Evolutionary conservation across 1,140 invertebrate species (phyloP), one percentile per base, ranked within the genome.

Genomic region (Phthorimaea operculella): DNA sequence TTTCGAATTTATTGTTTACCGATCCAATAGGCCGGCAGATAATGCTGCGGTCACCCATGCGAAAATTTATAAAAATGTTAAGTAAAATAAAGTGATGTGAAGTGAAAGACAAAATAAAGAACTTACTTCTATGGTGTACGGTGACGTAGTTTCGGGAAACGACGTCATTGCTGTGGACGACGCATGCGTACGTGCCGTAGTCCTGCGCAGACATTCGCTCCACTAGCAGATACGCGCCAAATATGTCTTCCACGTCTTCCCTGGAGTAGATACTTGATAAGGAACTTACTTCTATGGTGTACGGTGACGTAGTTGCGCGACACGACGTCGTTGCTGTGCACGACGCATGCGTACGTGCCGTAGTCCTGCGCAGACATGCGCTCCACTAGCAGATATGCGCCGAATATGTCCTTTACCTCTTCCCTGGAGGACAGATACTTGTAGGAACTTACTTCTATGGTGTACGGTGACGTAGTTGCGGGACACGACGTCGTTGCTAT

Each of bases 171-270:
- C 80, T 85, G 62, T 78, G 78, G 14, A 83, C 76, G 7, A 76
- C 73, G 63, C 92, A 93, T 58, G 87, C 85, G 73, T 92, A 93
- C 51, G 88, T 86, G 15, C 90, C 90, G 70, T 90, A 92, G 83
- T 92, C 90, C 60, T 90, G 88, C 18, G 79, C 70, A 48, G 80
- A 77, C 39, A 91, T 86, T 33, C 87, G 80, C 33, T 87, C 84
- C 54, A 92, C 90, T 50, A 84, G 85, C 66, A 93, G 77, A 69
- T 92, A 92, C 18, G 90, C 89, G 1, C 92, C 92, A 55, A 91
- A 87, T 49, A 91, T 91, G 67, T 92, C 90, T 18, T 87, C 86
- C 17, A 81, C 70, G 59, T 90, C 87, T 61, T 92, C 91, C 54
- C 91, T 92, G 83, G 47, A 17, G 14, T n/a, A 45, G 8, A 45